Evolutionary conservation across 2,113 vertebrate species (phyloP).

Genomic region (Muntiacus reevesi): DNA sequence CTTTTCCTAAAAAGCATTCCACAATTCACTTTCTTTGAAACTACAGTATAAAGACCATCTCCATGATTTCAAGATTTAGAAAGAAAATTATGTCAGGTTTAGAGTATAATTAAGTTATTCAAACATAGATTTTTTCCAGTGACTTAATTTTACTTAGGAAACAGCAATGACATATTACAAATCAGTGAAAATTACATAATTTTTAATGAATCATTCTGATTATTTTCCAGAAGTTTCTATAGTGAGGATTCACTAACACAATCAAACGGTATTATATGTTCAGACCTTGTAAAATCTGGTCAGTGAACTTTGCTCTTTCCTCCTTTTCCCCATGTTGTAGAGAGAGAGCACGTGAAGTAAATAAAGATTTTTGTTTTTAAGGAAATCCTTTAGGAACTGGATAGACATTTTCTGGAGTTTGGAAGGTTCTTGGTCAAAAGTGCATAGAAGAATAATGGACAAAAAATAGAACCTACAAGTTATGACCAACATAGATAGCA

Average conservation of each 20-base stretch:
- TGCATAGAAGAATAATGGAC: background rate
- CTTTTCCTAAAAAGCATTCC: background rate
- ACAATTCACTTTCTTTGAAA: background rate
- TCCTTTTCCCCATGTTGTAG: background rate
- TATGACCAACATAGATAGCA: too few relatives aligned
- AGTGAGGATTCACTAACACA: background rate
- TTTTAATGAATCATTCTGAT: background rate
- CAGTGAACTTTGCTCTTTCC: too few relatives aligned
- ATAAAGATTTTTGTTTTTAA: background rate
- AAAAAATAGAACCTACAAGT: background rate
- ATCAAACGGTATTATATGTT: fast-evolving
- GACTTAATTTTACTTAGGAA: background rate
- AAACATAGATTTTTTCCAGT: background rate
- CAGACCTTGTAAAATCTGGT: fast-evolving
- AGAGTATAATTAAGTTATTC: background rate
- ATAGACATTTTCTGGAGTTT: background rate
- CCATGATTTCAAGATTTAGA: background rate
- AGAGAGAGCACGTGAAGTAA: background rate
- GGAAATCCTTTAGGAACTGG: background rate
- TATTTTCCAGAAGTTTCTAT: background rate
- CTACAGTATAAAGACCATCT: background rate
- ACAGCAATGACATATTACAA: background rate
- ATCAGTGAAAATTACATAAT: background rate
- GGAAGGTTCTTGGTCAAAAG: background rate
- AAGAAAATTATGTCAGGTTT: background rate